Evolutionary conservation across 2,797 vertebrate genomes (phyloP), one percentile per base, ranked within the genome.

Genomic region (Anguilla obscura): DNA sequence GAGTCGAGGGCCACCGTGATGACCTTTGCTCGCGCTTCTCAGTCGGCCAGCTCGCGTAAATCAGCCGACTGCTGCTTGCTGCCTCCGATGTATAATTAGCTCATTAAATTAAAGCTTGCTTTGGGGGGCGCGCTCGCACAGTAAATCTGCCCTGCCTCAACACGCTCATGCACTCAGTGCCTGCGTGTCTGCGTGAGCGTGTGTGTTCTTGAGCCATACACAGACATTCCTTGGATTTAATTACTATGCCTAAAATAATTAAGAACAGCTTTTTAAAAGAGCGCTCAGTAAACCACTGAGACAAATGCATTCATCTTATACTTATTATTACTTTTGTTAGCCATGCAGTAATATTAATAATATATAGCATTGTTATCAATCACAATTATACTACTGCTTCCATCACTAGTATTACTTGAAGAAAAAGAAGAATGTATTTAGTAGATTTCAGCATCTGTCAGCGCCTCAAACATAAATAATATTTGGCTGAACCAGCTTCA

Each of bases 51-150:
- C 87, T 74, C 90, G 89, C 88, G 93, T 94, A 95, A 95, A 95
- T 95, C 93, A 94, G 87, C 91, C 85, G 88, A 86, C 56, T 91
- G 88, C 92, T 91, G 90, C 91, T 27, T 45, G 90, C 89, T 91
- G 92, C 90, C 92, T 87, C 86, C 63, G 89, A 88, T 90, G 79
- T 94, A 92, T 95, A 94, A 95, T 95, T 94, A 94, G 91, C 91
- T 90, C 90, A 94, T 96, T 95, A 94, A 95, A 93, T 94, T 91
- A 93, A 94, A 94, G 90, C 90, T 93, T 90, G 92, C 94, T 93
- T 92, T 91, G 82, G 91, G 92, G 92, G 94, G 88, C 91, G 85
- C 86, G 80, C 86, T 89, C 89, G 91, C 79, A 89, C 87, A 90
- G 90, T 94, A 93, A 94, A 95, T 95, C 93, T 94, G 92, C 91